Percentiles rank a stretch among this genome's conserved stretches.
These are phyloP conservation scores for Eclectus roratus DNA, from an alignment of 2,113 vertebrate genomes.

Conservation along the genomic window DNA sequence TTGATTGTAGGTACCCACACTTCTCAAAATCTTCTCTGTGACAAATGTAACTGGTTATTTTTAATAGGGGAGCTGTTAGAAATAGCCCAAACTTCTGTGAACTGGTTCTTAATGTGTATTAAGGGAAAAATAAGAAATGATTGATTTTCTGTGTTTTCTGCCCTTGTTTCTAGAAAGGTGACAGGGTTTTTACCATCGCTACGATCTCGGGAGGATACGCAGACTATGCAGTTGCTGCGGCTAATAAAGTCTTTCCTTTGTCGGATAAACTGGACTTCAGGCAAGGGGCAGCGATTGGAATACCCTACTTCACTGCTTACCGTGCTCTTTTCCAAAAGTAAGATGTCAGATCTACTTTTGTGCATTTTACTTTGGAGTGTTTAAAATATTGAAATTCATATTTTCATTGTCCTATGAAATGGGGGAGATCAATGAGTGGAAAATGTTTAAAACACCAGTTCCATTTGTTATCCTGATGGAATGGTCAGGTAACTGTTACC, in stretches of 20 bases:
- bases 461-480: not conserved
- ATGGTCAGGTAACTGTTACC: not conserved
- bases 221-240: slow-evolving; percentile 81
- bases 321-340: slow-evolving; percentile 93
- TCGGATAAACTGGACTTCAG: slow-evolving; percentile 78
- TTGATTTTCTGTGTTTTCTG: not conserved
- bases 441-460: not conserved
- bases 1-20: not conserved
- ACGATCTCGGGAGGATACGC: slow-evolving; percentile 88
- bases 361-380: not conserved
- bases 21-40: not conserved
- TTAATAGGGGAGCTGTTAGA: not conserved
- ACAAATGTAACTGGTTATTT: not conserved
- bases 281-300: slow-evolving; percentile 88
- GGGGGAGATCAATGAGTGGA: no score
- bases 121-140: not conserved
- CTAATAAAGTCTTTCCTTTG: slow-evolving; percentile 77
- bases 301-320: slow-evolving; percentile 93
- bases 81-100: not conserved
- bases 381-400: accelerated
- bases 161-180: slow-evolving; percentile 78
- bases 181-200: slow-evolving; percentile 85
- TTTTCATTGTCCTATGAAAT: not conserved
- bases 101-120: not conserved
- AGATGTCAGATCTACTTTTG: not conserved